Evolutionary conservation across 2,113 vertebrate species (phyloP).

Genomic region (Indri indri): DNA sequence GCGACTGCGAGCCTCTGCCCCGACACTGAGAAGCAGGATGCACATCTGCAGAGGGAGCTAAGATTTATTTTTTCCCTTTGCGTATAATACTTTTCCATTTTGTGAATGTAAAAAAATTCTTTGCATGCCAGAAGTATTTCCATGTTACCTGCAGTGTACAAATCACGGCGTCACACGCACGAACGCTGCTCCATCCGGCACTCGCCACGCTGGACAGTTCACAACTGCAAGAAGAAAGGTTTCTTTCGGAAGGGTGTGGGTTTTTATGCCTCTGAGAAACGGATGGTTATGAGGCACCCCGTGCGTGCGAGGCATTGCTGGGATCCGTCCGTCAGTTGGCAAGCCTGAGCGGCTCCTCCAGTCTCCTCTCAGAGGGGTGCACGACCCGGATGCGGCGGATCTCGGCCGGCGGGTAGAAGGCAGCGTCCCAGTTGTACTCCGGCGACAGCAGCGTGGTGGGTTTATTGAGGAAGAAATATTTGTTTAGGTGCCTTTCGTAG

Average conservation of each 20-base stretch:
- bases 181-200: neutral
- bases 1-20: accelerated
- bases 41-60: accelerated
- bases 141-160: accelerated
- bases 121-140: too few species aligned
- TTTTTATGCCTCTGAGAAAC: neutral
- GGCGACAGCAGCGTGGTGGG: slow-evolving; percentile 76
- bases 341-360: accelerated
- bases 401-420: accelerated
- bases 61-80: neutral
- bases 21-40: accelerated
- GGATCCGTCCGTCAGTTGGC: accelerated
- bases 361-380: accelerated
- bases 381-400: neutral
- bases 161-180: too few species aligned
- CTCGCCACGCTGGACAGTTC: neutral
- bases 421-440: slow-evolving; percentile 73
- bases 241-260: neutral
- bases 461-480: slow-evolving; percentile 68
- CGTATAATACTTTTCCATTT: neutral
- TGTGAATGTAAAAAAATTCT: neutral
- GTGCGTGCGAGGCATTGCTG: accelerated
- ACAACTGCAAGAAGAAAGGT: accelerated
- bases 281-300: accelerated
- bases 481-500: slow-evolving; percentile 76